Evolutionary conservation across 2,797 vertebrate genomes (phyloP).

Genomic region (Morelia viridis): DNA sequence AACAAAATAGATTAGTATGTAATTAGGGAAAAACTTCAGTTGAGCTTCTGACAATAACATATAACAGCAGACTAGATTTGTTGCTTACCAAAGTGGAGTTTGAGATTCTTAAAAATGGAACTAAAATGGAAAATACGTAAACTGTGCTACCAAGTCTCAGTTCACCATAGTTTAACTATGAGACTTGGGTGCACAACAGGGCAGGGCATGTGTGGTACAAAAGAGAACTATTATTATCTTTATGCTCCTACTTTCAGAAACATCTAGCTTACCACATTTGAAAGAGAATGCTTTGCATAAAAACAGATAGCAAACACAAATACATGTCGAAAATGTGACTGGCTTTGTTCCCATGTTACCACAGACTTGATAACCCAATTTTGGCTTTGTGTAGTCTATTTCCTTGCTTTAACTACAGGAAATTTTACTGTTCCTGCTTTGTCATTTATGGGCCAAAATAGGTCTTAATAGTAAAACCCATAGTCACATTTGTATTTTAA

Average conservation of each 20-base stretch:
- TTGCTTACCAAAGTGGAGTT: neutral
- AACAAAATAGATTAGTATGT: neutral
- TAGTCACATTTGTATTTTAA: slow-evolving; percentile 23
- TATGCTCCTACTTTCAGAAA: neutral
- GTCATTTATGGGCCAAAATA: neutral
- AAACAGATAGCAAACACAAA: neutral
- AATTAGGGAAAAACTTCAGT: neutral
- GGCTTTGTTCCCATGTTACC: neutral
- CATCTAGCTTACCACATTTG: neutral
- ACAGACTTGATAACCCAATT: neutral
- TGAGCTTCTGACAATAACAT: neutral
- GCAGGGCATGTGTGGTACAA: neutral
- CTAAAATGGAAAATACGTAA: neutral
- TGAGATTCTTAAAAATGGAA: neutral
- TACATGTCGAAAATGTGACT: neutral
- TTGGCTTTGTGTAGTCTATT: neutral
- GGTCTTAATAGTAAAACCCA: neutral
- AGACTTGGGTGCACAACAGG: neutral
- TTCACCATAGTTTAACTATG: neutral
- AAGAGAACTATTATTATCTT: neutral
- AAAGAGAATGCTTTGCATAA: neutral
- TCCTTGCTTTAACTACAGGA: neutral
- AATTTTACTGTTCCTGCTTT: neutral
- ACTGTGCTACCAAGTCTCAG: neutral
- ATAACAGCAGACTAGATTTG: neutral